Percentiles rank a stretch among this genome's conserved stretches.
phyloP scores from a whole-genome alignment of 1,140 invertebrate species.

The Uloborus diversus region DNA sequence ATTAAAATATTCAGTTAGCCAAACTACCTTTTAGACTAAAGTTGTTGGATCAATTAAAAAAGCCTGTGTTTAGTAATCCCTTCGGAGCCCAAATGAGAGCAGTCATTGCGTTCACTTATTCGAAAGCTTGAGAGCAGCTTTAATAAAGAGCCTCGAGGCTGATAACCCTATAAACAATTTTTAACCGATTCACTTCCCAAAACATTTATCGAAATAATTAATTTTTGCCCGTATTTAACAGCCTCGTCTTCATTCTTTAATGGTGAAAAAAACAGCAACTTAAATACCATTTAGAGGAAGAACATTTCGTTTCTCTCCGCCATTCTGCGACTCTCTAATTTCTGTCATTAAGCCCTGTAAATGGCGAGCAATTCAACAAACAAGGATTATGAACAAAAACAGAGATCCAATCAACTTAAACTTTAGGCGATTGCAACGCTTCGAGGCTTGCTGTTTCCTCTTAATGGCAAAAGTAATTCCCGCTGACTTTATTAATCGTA shows the following conservation, averaged over 20 bases:
- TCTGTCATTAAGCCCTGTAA: constrained; percentile 23
- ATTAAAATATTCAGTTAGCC: too few relatives aligned
- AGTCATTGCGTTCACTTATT: too few relatives aligned
- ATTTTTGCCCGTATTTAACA: neutral
- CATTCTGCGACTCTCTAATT: constrained; percentile 24
- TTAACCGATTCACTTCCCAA: too few relatives aligned
- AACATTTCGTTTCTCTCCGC: neutral
- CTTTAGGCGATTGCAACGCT: constrained; percentile 28
- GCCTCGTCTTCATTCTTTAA: neutral
- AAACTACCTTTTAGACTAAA: too few relatives aligned
- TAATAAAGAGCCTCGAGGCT: too few relatives aligned
- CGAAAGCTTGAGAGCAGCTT: too few relatives aligned
- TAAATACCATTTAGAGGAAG: neutral
- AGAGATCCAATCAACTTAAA: constrained; percentile 47
- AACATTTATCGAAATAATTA: neutral
- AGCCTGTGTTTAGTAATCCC: too few relatives aligned
- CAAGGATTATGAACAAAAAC: constrained; percentile 50
- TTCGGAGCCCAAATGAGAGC: too few relatives aligned
- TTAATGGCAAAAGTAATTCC: constrained; percentile 46
- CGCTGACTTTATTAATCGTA: constrained; percentile 48
- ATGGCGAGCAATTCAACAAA: constrained; percentile 33
- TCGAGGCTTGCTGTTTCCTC: constrained; percentile 11
- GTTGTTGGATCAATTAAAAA: too few relatives aligned
- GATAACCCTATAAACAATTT: too few relatives aligned
- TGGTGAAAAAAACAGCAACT: neutral